phyloP scores from a whole-genome alignment of 2,888 invertebrate genomes.

The Pilophorus perplexus region DNA sequence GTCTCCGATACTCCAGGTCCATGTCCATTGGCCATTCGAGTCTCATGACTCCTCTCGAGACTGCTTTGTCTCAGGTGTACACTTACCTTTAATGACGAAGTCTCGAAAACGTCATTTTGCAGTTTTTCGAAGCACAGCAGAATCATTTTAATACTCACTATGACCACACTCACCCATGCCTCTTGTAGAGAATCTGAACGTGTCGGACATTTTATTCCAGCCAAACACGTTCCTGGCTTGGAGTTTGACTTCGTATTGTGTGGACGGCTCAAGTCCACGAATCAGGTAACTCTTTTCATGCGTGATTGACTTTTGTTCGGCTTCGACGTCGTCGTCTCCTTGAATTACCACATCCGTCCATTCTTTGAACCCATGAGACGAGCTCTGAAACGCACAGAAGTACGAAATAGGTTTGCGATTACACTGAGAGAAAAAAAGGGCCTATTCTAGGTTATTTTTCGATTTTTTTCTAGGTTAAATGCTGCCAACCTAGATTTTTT shows the following conservation, averaged over 20 bases:
- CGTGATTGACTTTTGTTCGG: constrained; percentile 56
- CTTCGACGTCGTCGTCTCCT: constrained; percentile 56
- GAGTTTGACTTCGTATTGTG: constrained; percentile 64
- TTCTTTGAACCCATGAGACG: constrained; percentile 49
- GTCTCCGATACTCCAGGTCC: no score
- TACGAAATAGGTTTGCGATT: no score
- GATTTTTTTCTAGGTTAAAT: no score
- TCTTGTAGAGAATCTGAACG: constrained; percentile 63
- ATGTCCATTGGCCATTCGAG: no score
- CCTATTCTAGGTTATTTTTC: no score
- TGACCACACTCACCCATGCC: constrained; percentile 60
- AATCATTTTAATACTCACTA: no score
- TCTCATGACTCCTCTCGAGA: no score
- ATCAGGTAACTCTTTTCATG: constrained; percentile 65
- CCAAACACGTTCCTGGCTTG: constrained; percentile 64
- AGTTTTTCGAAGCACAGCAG: not conserved
- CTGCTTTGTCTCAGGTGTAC: no score
- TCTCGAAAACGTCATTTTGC: not conserved
- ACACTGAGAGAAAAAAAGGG: no score
- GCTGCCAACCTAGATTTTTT: no score
- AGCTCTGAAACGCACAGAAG: no score
- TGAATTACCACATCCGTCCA: constrained; percentile 58
- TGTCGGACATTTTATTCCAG: constrained; percentile 62
- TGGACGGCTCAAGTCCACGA: constrained; percentile 61
- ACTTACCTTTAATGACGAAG: no score